These are phyloP conservation scores for Toxotes jaculatrix DNA, from an alignment of 2,113 vertebrate species.

Conservation along the genomic window DNA sequence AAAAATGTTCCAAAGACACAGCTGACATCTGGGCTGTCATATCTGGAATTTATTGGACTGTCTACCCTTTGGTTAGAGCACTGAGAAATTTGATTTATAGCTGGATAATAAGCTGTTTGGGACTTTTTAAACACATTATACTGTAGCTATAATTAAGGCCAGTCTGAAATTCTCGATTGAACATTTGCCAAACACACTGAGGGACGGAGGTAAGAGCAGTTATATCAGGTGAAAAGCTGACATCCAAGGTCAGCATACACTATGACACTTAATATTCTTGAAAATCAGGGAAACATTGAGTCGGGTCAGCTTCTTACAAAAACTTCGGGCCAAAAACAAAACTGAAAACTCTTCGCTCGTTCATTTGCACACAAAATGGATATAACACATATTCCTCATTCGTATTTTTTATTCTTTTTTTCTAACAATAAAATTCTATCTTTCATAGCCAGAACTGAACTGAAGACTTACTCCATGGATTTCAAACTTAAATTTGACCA, in stretches of 20 bases:
- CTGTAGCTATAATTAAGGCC: constrained; percentile 4
- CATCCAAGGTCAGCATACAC: constrained; percentile 13
- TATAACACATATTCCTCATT: constrained; percentile 20
- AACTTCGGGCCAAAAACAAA: constrained; percentile 30
- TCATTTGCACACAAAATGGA: constrained; percentile 35
- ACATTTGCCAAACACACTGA: constrained; percentile 21
- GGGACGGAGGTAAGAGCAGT: neutral
- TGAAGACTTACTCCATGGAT: constrained; percentile 26
- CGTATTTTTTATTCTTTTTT: constrained; percentile 9
- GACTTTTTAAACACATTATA: constrained; percentile 8
- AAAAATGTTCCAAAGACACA: constrained; percentile 38
- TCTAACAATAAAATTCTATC: constrained; percentile 23
- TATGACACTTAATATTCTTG: constrained; percentile 21
- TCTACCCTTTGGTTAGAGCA: constrained; percentile 18
- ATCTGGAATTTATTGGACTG: constrained; percentile 40
- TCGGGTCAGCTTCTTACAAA: constrained; percentile 6
- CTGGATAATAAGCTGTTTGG: constrained; percentile 22
- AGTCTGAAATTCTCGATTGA: constrained; percentile 9
- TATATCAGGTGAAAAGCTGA: constrained; percentile 45
- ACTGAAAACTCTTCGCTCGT: constrained; percentile 28
- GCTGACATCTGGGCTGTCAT: constrained; percentile 44
- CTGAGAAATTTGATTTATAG: constrained; percentile 34
- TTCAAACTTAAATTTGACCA: constrained; percentile 45
- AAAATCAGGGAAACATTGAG: constrained; percentile 61
- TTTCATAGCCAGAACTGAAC: constrained; percentile 32